Base-by-base conservation (phyloP, 2,797 vertebrate genomes). In the Lophius americanus region DNA sequence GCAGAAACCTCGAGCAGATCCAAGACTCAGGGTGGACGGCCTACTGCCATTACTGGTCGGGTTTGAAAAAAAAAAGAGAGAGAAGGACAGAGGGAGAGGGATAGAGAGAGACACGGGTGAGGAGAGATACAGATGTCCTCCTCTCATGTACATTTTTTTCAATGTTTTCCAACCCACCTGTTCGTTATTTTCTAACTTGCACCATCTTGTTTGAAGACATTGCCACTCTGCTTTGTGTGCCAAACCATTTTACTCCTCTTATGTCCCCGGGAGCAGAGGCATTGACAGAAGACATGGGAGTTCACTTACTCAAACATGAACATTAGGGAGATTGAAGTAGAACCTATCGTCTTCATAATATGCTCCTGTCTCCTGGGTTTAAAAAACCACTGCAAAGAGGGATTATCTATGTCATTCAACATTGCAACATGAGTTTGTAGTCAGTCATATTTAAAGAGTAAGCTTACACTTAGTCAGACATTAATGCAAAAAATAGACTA, bases 221-320 rank as follows among this genome's bases (percentile, higher is more conserved):
- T 58, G 68, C 78, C 76, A 69, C 59, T 53, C 64, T 12, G 9
- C 46, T 63, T 75, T 57, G 38, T 64, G 43, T 48, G 73, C 54
- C 51, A 68, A 79, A 78, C 84, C 6, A 49, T 70, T 88, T 81
- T 68, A 52, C 69, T 82, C 41, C 41, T 78, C 67, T 82, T 44
- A 49, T 81, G 73, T 85, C 82, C 74, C 52, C 64, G 43, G 46
- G 48, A 76, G 68, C 51, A 53, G 43, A 7, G 64, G 73, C 72
- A 70, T 47, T 78, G 82, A 85, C 74, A 68, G 51, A 62, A 80
- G 70, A 89, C 83, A 88, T 48, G 76, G 64, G 88, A 89, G 82
- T 88, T 86, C 78, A 88, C 81, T 90, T 85, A 85, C 53, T 48
- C 64, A 51, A 75, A 85, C 71, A 78, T 12, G 60, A 79, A 54